These are phyloP conservation scores for Sturnus vulgaris DNA, from an alignment of 2,113 vertebrate species.

Conservation along the genomic window DNA sequence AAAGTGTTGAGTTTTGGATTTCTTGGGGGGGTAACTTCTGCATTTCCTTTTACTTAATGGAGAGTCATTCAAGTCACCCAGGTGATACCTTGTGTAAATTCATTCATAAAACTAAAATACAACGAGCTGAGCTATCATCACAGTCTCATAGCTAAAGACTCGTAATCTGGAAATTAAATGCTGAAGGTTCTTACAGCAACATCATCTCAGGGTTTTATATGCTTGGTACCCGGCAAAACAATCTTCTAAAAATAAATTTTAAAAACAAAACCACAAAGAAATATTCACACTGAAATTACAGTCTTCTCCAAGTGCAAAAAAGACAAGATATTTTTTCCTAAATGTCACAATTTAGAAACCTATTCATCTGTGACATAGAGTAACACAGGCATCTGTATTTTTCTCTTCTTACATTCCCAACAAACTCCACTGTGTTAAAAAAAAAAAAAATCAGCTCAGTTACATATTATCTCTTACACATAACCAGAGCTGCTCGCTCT, in stretches of 20 bases:
- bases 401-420: background rate
- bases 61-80: background rate
- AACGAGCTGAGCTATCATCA: background rate
- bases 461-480: background rate
- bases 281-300: background rate
- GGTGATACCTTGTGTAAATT: background rate
- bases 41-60: background rate
- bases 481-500: background rate
- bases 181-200: background rate
- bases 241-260: background rate
- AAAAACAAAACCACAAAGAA: background rate
- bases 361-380: background rate
- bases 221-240: background rate
- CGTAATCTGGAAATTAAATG: background rate
- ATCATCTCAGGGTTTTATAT: background rate
- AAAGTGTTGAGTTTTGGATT: background rate
- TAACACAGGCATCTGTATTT: background rate
- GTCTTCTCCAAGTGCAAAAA: background rate
- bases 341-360: conserved; percentile 11
- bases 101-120: background rate
- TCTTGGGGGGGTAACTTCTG: background rate
- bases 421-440: background rate
- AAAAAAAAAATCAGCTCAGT: background rate
- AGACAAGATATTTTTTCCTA: background rate
- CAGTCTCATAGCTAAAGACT: background rate